phyloP scores from a whole-genome alignment of 2,113 vertebrate genomes.

The Ammodytes dubius region DNA sequence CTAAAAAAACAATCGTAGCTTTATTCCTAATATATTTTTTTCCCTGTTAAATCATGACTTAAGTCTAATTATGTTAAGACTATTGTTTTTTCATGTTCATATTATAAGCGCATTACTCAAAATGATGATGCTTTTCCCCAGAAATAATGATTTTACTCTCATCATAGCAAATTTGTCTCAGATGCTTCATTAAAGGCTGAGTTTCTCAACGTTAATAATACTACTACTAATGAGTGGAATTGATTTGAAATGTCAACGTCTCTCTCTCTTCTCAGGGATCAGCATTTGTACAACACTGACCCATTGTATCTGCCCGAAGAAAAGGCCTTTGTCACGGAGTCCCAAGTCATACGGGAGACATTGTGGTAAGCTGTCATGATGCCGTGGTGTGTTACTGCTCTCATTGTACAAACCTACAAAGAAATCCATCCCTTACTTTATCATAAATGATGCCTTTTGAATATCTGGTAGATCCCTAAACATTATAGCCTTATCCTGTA shows the following conservation, averaged over 20 bases:
- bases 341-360: constrained; percentile 95
- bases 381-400: background rate
- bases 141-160: background rate
- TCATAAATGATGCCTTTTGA: background rate
- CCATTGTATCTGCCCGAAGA: constrained; percentile 94
- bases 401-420: constrained; percentile 9
- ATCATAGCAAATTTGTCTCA: background rate
- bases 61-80: too few relatives aligned
- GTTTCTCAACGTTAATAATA: background rate
- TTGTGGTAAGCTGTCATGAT: constrained; percentile 89
- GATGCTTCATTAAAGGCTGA: background rate
- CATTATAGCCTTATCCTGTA: background rate
- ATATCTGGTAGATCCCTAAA: background rate
- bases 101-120: too few relatives aligned
- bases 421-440: background rate
- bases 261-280: constrained; percentile 87
- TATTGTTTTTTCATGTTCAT: too few relatives aligned
- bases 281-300: constrained; percentile 93
- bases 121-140: too few relatives aligned
- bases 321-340: constrained; percentile 92
- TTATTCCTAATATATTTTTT: background rate
- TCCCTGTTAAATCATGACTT: background rate
- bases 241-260: constrained; percentile 1
- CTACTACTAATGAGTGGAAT: background rate
- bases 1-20: background rate